A percentile compares a stretch with the other conserved stretches of the same genome.
Conservation (phyloP, 2,888 invertebrate genomes). For the Erannis defoliaria region DNA sequence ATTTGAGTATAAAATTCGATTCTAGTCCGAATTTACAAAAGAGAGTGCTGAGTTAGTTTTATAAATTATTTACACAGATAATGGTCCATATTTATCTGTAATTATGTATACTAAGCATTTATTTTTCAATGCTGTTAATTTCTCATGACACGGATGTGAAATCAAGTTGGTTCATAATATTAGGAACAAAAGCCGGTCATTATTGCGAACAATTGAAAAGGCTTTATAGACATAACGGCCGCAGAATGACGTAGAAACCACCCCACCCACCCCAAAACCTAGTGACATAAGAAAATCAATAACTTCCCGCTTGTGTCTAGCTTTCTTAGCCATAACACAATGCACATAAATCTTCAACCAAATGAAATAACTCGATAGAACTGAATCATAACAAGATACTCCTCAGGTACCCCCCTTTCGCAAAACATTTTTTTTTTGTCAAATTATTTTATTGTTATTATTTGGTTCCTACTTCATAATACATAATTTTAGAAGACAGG, state of each 20-base stretch:
- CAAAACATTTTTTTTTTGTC: constrained; percentile 1
- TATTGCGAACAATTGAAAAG: constrained; percentile 14
- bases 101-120: not conserved
- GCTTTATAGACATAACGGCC: constrained; percentile 23
- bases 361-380: not conserved
- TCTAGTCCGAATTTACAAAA: too few species aligned
- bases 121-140: not conserved
- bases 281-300: constrained; percentile 75
- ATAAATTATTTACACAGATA: too few species aligned
- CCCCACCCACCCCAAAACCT: constrained; percentile 61
- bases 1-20: too few species aligned
- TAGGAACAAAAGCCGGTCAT: constrained; percentile 29
- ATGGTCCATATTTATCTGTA: too few species aligned
- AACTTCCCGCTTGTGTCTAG: constrained; percentile 43
- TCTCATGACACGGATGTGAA: not conserved
- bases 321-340: constrained; percentile 31
- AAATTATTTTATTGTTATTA: not conserved
- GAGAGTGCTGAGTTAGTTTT: too few species aligned
- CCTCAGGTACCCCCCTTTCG: constrained; percentile 1
- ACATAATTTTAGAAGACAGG: not conserved
- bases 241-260: constrained; percentile 55
- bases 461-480: not conserved
- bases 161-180: constrained; percentile 7
- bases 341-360: constrained; percentile 2
- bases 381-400: constrained; percentile 7